Conservation (phyloP, 2,113 vertebrate genomes). For the Salvelinus fontinalis region DNA sequence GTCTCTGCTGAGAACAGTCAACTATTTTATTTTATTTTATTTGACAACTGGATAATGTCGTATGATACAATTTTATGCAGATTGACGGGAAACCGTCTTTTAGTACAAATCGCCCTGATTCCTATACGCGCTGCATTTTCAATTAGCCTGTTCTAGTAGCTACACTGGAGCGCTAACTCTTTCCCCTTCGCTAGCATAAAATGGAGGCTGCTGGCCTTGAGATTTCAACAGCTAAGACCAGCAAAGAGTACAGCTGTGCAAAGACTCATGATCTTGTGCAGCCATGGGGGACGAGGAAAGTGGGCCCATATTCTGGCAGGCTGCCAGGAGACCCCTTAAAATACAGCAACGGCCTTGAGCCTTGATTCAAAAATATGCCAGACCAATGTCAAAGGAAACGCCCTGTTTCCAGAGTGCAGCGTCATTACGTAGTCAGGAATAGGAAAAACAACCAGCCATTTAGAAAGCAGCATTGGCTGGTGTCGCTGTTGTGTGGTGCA, state of each 20-base stretch:
- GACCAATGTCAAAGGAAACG: conserved; percentile 56
- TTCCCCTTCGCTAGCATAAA: conserved; percentile 61
- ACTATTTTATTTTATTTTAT: background rate
- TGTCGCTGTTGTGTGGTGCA: conserved; percentile 39
- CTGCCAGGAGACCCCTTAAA: conserved; percentile 69
- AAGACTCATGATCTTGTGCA: conserved; percentile 53
- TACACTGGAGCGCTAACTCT: conserved; percentile 17
- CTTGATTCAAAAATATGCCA: conserved; percentile 52
- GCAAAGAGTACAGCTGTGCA: conserved; percentile 67
- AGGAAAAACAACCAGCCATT: conserved; percentile 44
- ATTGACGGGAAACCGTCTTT: background rate
- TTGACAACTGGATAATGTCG: background rate
- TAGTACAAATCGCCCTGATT: conserved; percentile 2
- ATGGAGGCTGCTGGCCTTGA: conserved; percentile 70
- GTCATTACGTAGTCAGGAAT: conserved; percentile 45
- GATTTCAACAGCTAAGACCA: conserved; percentile 51
- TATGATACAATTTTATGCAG: background rate
- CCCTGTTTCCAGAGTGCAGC: conserved; percentile 30
- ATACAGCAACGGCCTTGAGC: conserved; percentile 60
- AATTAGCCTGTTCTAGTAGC: conserved; percentile 23
- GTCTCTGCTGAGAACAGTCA: background rate
- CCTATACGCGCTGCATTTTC: background rate
- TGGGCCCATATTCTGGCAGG: conserved; percentile 55
- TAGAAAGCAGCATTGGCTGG: conserved; percentile 50
- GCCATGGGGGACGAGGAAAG: conserved; percentile 45